These are phyloP conservation scores for Drosophila fulvimacula DNA, from an alignment of 2,888 invertebrate genomes.

Conservation along the genomic window DNA sequence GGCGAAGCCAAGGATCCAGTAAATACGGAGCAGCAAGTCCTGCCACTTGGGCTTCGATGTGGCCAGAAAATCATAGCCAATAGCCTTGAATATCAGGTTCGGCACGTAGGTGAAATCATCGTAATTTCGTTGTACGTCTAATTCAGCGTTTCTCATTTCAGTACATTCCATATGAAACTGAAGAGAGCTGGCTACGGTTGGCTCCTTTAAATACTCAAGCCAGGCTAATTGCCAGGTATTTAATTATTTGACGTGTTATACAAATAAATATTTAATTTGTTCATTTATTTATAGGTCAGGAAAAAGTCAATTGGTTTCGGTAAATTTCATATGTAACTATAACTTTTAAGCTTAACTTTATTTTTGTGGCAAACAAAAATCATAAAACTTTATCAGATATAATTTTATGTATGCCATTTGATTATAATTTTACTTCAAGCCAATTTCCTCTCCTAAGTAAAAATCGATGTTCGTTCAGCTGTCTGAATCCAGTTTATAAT, in stretches of 20 bases:
- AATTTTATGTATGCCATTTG: background rate
- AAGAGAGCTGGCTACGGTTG: background rate
- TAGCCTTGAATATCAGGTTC: slow-evolving; percentile 24
- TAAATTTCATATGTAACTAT: background rate
- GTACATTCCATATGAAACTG: background rate
- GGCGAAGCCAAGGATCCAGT: background rate
- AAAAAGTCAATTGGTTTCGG: background rate
- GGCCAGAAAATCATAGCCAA: slow-evolving; percentile 1
- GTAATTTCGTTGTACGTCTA: background rate
- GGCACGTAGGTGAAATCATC: slow-evolving; percentile 3
- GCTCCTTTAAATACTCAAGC: background rate
- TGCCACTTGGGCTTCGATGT: background rate
- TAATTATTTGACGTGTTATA: background rate
- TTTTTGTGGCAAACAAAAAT: background rate
- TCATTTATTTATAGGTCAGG: background rate
- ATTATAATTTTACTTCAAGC: background rate
- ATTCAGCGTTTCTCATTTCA: background rate
- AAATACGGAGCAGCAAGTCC: background rate
- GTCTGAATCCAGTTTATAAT: background rate
- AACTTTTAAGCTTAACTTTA: background rate
- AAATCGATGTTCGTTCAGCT: slow-evolving; percentile 6
- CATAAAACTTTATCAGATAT: background rate
- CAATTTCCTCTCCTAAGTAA: background rate
- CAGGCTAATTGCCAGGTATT: background rate
- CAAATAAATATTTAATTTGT: slow-evolving; percentile 1